A percentile compares a stretch with the other conserved stretches of the same genome.
Evolutionary conservation across 2,113 vertebrate species (phyloP).

Genomic region (Naja naja): DNA sequence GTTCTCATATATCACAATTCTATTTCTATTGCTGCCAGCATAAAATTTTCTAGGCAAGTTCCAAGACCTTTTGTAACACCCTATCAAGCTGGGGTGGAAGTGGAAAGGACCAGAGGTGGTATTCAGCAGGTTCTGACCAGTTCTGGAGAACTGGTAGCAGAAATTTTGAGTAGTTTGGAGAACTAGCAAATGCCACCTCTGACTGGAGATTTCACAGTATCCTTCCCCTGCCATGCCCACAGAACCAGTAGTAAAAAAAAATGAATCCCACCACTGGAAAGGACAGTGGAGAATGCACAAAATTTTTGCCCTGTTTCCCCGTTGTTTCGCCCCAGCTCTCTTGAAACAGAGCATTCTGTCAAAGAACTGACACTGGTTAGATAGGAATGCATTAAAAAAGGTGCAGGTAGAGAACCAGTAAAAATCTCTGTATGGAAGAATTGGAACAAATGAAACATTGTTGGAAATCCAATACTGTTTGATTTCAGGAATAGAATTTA

Average conservation of each 20-base stretch:
- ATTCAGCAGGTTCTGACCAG: too few relatives aligned
- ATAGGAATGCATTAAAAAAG: background rate
- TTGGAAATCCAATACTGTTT: background rate
- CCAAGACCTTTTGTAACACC: background rate
- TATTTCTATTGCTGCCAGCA: background rate
- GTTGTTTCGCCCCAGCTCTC: background rate
- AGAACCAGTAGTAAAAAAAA: too few relatives aligned
- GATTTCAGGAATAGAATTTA: background rate
- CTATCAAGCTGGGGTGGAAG: background rate
- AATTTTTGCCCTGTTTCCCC: background rate
- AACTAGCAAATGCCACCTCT: too few relatives aligned
- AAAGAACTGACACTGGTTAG: background rate
- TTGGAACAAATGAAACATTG: background rate
- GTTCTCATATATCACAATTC: background rate
- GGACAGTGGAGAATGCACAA: background rate
- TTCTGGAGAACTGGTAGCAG: too few relatives aligned
- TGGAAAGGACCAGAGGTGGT: background rate
- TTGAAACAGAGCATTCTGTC: background rate
- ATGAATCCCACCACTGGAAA: background rate
- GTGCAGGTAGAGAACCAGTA: background rate
- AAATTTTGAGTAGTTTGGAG: too few relatives aligned
- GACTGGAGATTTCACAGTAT: too few relatives aligned
- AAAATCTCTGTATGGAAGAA: background rate
- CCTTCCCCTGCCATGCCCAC: too few relatives aligned
- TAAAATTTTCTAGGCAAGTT: background rate